A percentile compares a stretch with the other conserved stretches of the same genome.
These are phyloP conservation scores for Hemibagrus wyckioides DNA, from an alignment of 2,113 vertebrate genomes.

Conservation along the genomic window DNA sequence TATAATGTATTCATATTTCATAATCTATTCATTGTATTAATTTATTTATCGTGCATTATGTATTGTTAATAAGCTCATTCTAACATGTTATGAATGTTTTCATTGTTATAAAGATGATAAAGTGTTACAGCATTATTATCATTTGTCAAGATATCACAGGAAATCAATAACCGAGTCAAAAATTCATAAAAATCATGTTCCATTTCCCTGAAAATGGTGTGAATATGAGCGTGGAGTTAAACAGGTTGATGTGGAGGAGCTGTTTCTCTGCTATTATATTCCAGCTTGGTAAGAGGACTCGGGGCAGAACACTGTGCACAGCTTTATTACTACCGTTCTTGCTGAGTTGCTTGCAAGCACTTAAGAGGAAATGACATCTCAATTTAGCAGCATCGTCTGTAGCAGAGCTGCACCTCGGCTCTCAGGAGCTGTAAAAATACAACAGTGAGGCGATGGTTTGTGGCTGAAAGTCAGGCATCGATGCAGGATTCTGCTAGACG, in stretches of 20 bases:
- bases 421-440: slow-evolving; percentile 16
- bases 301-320: slow-evolving; percentile 53
- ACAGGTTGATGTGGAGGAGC: background rate
- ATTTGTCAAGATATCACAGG: background rate
- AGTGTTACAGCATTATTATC: background rate
- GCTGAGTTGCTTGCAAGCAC: slow-evolving; percentile 50
- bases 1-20: background rate
- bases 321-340: slow-evolving; percentile 58
- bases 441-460: background rate
- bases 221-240: background rate
- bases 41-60: background rate
- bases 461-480: background rate
- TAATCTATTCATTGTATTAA: background rate
- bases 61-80: background rate
- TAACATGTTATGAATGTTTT: background rate
- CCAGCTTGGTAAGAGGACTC: slow-evolving; percentile 13
- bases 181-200: background rate
- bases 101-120: background rate
- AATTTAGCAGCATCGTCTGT: slow-evolving; percentile 55
- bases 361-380: slow-evolving; percentile 64
- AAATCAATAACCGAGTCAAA: background rate
- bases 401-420: slow-evolving; percentile 23
- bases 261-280: slow-evolving; percentile 37
- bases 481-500: slow-evolving; percentile 7
- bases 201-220: background rate